Base-by-base conservation (phyloP, 2,888 invertebrate species). In the Prosopocoilus inquinatus region DNA sequence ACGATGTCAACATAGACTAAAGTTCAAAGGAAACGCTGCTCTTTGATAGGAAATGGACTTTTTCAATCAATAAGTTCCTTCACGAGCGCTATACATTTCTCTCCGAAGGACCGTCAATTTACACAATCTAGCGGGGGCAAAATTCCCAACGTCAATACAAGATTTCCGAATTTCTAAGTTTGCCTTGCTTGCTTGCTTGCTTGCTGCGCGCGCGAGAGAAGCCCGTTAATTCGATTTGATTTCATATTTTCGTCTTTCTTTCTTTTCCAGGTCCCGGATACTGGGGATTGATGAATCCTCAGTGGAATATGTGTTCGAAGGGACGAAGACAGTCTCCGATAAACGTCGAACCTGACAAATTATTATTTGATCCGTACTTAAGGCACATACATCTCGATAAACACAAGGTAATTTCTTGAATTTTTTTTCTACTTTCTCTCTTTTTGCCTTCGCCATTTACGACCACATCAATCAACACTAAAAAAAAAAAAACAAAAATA, bases 261-360 rank as follows among this genome's bases (percentile, higher is more conserved):
- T 60, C n/a, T n/a, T n/a, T 66, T 67, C 60, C 82, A 95, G 98
- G 98, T 80, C 96, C 97, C 47, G 91, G 92, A 54, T 97, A 96
- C 81, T 98, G 98, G 98, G 97, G 98, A 55, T 84, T 96, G 66
- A 93, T 97, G 81, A 97, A 97, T 82, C 94, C 95, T 9, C 95
- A 96, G 77, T 98, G 98, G 98, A 90, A 90, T 73, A 89, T 98
- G 85, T 98, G 98, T 83, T 93, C 90, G 79, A 94, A 94, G 78
- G 98, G 98, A 44, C 85, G 93, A 60, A 85, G 96, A 61, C 98
- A 98, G 80, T 96, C 96, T 61, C 98, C 98, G 2, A 94, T 99
- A 75, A 94, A 98, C 81, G 89, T 99, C 65, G 96, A 97, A 72
- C 97, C 98, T 2, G 89, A 90, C 70, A 91, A 92, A 75, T 82